Evolutionary conservation across 2,888 invertebrate genomes (phyloP).

Genomic region (Gandaritis pyraliata): DNA sequence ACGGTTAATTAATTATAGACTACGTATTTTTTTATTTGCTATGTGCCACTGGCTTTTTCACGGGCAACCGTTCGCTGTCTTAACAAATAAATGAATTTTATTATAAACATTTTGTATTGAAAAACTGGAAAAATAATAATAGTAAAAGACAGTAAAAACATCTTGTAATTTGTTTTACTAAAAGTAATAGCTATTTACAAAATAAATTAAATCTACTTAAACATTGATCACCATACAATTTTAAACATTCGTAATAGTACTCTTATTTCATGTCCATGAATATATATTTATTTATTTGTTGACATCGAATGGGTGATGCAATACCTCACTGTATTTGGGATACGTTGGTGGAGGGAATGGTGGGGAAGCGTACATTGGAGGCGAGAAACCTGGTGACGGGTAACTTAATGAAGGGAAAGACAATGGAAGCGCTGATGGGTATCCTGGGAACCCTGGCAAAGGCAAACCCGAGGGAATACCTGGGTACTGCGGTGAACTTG

Average conservation of each 20-base stretch:
- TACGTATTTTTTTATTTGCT: no score
- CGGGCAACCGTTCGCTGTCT: no score
- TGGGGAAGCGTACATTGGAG: slow-evolving; percentile 13
- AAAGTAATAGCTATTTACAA: slow-evolving; percentile 9
- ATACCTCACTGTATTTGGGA: slow-evolving; percentile 26
- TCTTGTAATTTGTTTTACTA: neutral
- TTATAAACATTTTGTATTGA: no score
- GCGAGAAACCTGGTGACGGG: slow-evolving; percentile 13
- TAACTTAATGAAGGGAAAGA: slow-evolving; percentile 11
- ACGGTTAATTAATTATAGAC: neutral
- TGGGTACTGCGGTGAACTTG: neutral
- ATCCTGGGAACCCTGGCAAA: neutral
- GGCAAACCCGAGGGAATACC: neutral
- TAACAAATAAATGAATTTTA: no score
- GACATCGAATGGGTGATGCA: slow-evolving; percentile 27
- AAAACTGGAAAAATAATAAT: no score
- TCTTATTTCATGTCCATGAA: no score
- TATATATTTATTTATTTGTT: slow-evolving; percentile 5
- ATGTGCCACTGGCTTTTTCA: no score
- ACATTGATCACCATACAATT: no score
- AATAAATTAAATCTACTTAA: slow-evolving; percentile 12
- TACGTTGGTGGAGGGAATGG: slow-evolving; percentile 14
- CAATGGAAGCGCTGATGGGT: slow-evolving; percentile 17
- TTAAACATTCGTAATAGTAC: no score
- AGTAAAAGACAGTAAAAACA: no score